Evolutionary conservation across 2,888 invertebrate genomes (phyloP), one percentile per base, ranked within the genome.

Genomic region (Escarpia spicata): DNA sequence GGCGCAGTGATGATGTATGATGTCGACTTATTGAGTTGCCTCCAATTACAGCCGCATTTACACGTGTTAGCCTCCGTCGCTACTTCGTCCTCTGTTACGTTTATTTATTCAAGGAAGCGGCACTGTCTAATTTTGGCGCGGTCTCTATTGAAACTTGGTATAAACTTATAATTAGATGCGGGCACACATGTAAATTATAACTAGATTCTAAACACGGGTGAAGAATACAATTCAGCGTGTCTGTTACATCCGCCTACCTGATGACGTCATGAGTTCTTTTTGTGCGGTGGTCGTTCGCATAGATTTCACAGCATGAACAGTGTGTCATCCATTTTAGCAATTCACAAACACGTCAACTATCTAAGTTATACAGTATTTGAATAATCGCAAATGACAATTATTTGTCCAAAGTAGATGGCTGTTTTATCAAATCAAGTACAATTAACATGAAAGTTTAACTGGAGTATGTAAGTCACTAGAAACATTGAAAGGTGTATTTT

Each of bases 1-100:
- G 2, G 75, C 75, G 26, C n/a, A 26, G 75, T n/a, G 75, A 75
- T 75, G 75, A 75, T 75, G 75, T n/a, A 75, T 26, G 75, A 26
- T 75, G 75, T 75, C 19, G 75, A 75, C 75, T 75, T 75, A 75
- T 75, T 75, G 75, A 75, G 75, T 75, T 75, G 75, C 75, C 19
- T 75, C 75, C 26, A 75, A 75, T 75, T 75, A 75, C 75, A 6
- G 75, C 6, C 75, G 6, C 19, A 26, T 75, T 75, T 75, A 75
- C 75, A 75, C n/a, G 3, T 75, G 75, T 75, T 75, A 75, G 26
- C 75, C n/a, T 26, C 19, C 19, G 75, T 6, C 26, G 75, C 1
- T 15, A 3, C n/a, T 26, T 75, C 19, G 75, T 75, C 26, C 75
- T 75, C 26, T 19, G 19, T 75, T 75, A 52, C 19, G 19, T 75